These are phyloP conservation scores for Spilosoma lubricipeda DNA, from an alignment of 2,888 invertebrate genomes.

Conservation along the genomic window DNA sequence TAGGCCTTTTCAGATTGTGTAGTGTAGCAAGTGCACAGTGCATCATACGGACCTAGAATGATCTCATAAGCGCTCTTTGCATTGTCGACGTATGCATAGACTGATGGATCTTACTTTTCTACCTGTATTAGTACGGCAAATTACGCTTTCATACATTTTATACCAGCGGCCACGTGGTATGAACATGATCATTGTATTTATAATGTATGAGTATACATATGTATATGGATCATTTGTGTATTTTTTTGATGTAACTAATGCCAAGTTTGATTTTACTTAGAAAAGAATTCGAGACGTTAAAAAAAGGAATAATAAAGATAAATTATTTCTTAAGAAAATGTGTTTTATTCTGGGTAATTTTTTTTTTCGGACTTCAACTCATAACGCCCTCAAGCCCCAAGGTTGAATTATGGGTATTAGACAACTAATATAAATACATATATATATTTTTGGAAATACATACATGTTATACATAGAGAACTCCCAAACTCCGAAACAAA, in stretches of 20 bases:
- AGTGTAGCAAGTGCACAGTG: slow-evolving; percentile 9
- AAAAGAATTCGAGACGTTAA: slow-evolving; percentile 83
- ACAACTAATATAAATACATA: too few species aligned
- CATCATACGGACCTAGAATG: slow-evolving; percentile 50
- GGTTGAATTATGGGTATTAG: too few species aligned
- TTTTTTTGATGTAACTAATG: slow-evolving; percentile 85
- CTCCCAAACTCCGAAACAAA: too few species aligned
- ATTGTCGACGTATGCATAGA: slow-evolving; percentile 63
- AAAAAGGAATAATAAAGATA: slow-evolving; percentile 84
- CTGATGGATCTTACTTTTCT: slow-evolving; percentile 63
- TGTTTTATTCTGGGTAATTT: too few species aligned
- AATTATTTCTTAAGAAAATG: slow-evolving; percentile 83
- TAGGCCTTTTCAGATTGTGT: slow-evolving; percentile 7
- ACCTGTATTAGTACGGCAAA: slow-evolving; percentile 43
- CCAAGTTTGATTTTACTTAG: slow-evolving; percentile 85
- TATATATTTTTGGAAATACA: too few species aligned
- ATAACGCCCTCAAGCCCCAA: too few species aligned
- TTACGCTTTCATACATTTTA: slow-evolving; percentile 58
- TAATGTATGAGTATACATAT: slow-evolving; percentile 76
- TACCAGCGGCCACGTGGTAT: slow-evolving; percentile 70
- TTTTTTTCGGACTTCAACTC: too few species aligned
- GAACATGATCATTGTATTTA: slow-evolving; percentile 70
- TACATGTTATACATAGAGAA: too few species aligned
- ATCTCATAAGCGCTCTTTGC: slow-evolving; percentile 69
- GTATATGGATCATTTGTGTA: slow-evolving; percentile 79